phyloP scores from a whole-genome alignment of 1,140 invertebrate genomes.

The Meloidogyne hapla region DNA sequence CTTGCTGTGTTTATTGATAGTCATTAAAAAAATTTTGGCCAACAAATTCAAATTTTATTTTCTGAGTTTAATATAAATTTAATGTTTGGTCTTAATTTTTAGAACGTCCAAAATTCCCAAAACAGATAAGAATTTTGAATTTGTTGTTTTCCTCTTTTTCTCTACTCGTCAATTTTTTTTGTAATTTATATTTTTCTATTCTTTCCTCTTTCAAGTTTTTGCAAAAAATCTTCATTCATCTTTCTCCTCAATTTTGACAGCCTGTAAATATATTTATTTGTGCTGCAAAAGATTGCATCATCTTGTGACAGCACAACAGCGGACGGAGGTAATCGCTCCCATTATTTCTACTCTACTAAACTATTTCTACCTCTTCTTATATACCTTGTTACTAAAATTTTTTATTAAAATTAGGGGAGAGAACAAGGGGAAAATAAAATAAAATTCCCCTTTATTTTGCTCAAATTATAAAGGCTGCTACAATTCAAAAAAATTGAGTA shows the following conservation, averaged over 20 bases:
- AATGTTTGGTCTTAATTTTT: too few relatives aligned
- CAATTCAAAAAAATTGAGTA: background rate
- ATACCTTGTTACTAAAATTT: too few relatives aligned
- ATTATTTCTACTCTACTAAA: background rate
- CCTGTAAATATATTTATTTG: background rate
- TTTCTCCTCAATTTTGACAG: background rate
- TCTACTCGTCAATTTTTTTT: background rate
- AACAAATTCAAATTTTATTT: too few relatives aligned
- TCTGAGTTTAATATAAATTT: too few relatives aligned
- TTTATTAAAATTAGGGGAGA: too few relatives aligned
- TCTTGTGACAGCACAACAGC: background rate
- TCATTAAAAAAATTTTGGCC: too few relatives aligned
- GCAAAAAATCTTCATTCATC: background rate
- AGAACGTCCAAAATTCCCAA: background rate
- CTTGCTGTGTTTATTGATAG: too few relatives aligned
- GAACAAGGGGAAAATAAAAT: too few relatives aligned
- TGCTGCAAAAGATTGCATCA: constrained; percentile 3
- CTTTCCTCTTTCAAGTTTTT: background rate
- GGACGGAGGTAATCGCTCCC: background rate
- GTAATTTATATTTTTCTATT: background rate
- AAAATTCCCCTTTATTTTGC: background rate
- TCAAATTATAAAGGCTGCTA: background rate
- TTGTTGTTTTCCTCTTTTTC: background rate
- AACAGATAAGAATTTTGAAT: background rate
- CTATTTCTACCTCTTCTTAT: too few relatives aligned